Evolutionary conservation across 2,888 invertebrate genomes (phyloP).

Genomic region (Hofmannophila pseudospretella): DNA sequence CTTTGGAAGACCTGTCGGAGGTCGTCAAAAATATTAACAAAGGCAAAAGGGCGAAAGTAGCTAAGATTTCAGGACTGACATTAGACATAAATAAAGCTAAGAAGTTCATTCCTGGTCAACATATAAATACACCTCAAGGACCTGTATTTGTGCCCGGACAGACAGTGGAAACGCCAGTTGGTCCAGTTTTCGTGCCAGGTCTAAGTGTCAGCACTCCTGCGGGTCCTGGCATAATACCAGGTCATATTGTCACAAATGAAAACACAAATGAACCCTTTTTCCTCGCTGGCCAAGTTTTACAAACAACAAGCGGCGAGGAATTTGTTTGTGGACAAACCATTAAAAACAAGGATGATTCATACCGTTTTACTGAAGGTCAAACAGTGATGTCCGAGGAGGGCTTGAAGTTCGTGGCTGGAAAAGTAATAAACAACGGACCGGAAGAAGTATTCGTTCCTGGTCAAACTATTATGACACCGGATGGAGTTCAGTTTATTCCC

Average conservation of each 20-base stretch:
- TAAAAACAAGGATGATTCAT: conserved; percentile 72
- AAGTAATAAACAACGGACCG: conserved; percentile 63
- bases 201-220: conserved; percentile 82
- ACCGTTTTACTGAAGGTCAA: conserved; percentile 79
- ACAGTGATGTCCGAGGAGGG: conserved; percentile 80
- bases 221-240: conserved; percentile 84
- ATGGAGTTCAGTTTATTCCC: conserved; percentile 80
- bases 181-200: conserved; percentile 84
- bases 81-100: conserved; percentile 82
- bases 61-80: conserved; percentile 80
- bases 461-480: conserved; percentile 77
- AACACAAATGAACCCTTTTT: conserved; percentile 80
- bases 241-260: conserved; percentile 81
- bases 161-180: conserved; percentile 82
- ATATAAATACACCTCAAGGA: conserved; percentile 83
- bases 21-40: conserved; percentile 79
- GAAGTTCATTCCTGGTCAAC: conserved; percentile 84
- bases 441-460: conserved; percentile 79
- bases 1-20: conserved; percentile 80
- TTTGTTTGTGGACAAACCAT: conserved; percentile 82
- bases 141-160: conserved; percentile 86
- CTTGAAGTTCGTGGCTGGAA: conserved; percentile 80
- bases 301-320: conserved; percentile 74
- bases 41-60: conserved; percentile 76
- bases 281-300: conserved; percentile 82